phyloP scores from a whole-genome alignment of 2,797 vertebrate genomes.

The Tangara arthus region DNA sequence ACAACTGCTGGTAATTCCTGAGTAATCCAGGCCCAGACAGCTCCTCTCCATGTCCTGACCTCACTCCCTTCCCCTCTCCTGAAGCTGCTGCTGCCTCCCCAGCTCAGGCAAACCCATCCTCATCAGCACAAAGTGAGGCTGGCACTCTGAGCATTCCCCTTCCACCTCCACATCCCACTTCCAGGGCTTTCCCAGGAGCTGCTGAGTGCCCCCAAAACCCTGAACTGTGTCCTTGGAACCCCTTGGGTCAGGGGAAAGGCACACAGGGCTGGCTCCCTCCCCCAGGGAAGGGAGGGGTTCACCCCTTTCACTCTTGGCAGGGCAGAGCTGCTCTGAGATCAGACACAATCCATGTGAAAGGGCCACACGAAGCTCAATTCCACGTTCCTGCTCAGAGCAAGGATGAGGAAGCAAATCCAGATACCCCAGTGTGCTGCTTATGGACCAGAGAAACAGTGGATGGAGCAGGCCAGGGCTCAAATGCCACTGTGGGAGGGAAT shows the following conservation, averaged over 20 bases:
- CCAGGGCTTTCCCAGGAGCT: not conserved
- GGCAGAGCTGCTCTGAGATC: not conserved
- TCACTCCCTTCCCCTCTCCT: not conserved
- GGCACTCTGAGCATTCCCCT: not conserved
- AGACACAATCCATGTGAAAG: fast-evolving
- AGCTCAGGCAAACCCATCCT: not conserved
- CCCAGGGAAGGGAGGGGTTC: not conserved
- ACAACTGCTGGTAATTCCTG: fast-evolving
- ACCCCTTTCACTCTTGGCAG: not conserved
- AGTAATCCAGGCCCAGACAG: not conserved
- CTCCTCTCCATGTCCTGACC: not conserved
- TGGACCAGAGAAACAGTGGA: not conserved
- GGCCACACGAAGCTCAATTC: not conserved
- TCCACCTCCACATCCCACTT: not conserved
- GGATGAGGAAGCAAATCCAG: not conserved
- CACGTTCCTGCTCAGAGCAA: fast-evolving
- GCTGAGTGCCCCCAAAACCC: not conserved
- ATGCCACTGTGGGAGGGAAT: not conserved
- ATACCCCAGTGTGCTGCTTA: not conserved
- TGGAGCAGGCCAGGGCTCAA: not conserved
- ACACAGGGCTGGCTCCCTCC: not conserved
- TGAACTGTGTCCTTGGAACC: fast-evolving
- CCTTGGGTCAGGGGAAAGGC: not conserved
- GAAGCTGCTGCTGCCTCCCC: not conserved
- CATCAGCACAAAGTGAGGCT: not conserved